Percentiles rank a stretch among this genome's conserved stretches.
Evolutionary conservation across 1,140 invertebrate genomes (phyloP).

Genomic region (Aphidius gifuensis): DNA sequence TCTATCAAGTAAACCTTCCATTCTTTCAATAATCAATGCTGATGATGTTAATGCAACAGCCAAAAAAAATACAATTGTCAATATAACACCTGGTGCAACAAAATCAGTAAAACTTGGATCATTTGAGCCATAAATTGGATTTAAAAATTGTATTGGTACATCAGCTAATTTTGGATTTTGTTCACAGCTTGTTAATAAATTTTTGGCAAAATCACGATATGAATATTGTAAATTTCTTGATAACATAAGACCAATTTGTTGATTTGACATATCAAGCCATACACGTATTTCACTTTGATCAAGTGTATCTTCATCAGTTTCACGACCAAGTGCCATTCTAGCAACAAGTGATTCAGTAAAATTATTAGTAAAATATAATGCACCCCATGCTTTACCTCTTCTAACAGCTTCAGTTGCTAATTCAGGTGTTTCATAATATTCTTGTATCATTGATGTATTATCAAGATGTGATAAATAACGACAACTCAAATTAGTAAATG

Average conservation of each 20-base stretch:
- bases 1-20: slow-evolving; percentile 82
- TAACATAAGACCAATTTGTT: slow-evolving; percentile 83
- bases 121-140: slow-evolving; percentile 83
- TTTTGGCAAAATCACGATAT: slow-evolving; percentile 73
- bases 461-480: slow-evolving; percentile 70
- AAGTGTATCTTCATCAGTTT: slow-evolving; percentile 74
- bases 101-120: slow-evolving; percentile 92
- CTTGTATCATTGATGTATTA: slow-evolving; percentile 64
- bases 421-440: slow-evolving; percentile 65
- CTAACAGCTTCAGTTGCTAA: slow-evolving; percentile 69
- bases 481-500: slow-evolving; percentile 70
- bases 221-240: slow-evolving; percentile 76
- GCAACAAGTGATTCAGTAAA: slow-evolving; percentile 78
- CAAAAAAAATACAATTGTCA: slow-evolving; percentile 95
- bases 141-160: slow-evolving; percentile 76
- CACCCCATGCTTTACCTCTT: slow-evolving; percentile 79
- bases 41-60: slow-evolving; percentile 89
- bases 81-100: slow-evolving; percentile 90
- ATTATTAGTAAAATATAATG: slow-evolving; percentile 79
- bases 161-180: slow-evolving; percentile 77
- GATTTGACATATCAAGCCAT: slow-evolving; percentile 90
- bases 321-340: slow-evolving; percentile 65
- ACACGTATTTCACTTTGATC: slow-evolving; percentile 78
- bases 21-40: slow-evolving; percentile 86
- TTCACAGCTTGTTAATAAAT: slow-evolving; percentile 67